Conservation (phyloP, 2,797 vertebrate species). For the Urosaurus nigricauda region DNA sequence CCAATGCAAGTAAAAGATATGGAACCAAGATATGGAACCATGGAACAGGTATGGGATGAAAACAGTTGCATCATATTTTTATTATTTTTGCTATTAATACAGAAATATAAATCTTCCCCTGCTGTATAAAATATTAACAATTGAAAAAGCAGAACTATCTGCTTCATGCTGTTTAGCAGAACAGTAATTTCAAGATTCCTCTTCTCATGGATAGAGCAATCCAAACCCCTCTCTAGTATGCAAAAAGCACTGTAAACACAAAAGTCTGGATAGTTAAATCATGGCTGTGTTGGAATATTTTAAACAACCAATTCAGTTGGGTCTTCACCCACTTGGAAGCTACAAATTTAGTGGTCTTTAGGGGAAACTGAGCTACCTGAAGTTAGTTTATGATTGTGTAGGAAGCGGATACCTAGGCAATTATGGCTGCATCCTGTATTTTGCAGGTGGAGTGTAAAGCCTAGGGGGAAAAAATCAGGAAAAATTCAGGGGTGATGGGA, state of each 20-base stretch:
- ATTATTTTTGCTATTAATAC: not conserved
- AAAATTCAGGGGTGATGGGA: no score
- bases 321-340: not conserved
- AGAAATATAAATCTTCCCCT: not conserved
- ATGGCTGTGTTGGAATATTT: not conserved
- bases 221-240: not conserved
- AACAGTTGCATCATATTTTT: not conserved
- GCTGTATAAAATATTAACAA: not conserved
- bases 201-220: not conserved
- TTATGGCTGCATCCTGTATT: not conserved
- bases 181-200: not conserved
- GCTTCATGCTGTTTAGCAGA: not conserved
- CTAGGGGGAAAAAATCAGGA: no score
- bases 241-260: not conserved
- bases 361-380: not conserved
- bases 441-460: not conserved
- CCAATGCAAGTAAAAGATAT: not conserved
- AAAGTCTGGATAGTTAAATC: no score
- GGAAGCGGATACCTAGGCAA: not conserved
- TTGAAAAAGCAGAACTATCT: not conserved
- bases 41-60: not conserved
- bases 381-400: not conserved
- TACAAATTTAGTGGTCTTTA: not conserved
- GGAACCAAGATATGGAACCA: not conserved
- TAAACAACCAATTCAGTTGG: not conserved